A percentile compares a stretch with the other conserved stretches of the same genome.
Evolutionary conservation across 2,888 invertebrate species (phyloP).

Genomic region (Tiliacea citrago): DNA sequence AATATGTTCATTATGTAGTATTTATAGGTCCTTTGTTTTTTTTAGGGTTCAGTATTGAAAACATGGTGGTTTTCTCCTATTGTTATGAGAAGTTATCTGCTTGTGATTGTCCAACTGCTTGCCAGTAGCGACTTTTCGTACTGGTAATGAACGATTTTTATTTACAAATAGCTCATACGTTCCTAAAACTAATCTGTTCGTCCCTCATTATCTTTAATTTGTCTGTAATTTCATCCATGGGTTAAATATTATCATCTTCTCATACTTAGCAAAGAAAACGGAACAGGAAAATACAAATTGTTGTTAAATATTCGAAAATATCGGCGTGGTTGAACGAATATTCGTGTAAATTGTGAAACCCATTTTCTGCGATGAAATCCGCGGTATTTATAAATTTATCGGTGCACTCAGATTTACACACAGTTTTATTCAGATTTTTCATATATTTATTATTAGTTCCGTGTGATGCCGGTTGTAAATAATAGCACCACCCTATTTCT

Average conservation of each 20-base stretch:
- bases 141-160: neutral
- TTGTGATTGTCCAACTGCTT: neutral
- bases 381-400: constrained; percentile 4
- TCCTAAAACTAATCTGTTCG: neutral
- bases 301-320: neutral
- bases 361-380: neutral
- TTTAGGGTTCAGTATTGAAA: constrained; percentile 13
- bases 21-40: constrained; percentile 11
- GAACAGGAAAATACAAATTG: neutral
- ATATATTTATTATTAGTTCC: neutral
- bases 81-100: neutral
- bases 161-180: neutral
- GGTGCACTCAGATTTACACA: neutral
- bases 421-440: neutral
- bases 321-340: neutral
- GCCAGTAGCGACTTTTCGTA: neutral
- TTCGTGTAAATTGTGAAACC: neutral
- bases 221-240: neutral
- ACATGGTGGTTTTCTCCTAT: neutral
- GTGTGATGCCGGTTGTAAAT: too few species aligned
- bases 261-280: neutral
- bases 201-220: neutral
- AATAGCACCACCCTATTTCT: too few species aligned
- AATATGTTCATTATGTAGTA: constrained; percentile 20
- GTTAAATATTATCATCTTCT: neutral